These are phyloP conservation scores for Whitmania pigra DNA, from an alignment of 1,140 invertebrate genomes.

Conservation along the genomic window DNA sequence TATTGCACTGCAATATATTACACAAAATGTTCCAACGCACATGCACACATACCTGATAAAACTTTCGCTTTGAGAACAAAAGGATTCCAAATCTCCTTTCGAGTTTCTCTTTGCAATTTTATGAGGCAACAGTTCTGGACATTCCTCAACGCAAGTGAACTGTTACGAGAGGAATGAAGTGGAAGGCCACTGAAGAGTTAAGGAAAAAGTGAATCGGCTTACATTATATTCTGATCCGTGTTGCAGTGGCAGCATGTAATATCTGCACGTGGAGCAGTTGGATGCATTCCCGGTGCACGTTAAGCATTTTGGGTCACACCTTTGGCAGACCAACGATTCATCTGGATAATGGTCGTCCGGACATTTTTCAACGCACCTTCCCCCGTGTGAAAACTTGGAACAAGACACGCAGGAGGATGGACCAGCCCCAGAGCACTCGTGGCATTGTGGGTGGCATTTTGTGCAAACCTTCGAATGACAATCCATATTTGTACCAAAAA, in stretches of 20 bases:
- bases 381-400: constrained; percentile 26
- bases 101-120: background rate
- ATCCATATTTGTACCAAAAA: no score
- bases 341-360: constrained; percentile 41
- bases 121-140: background rate
- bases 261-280: constrained; percentile 70
- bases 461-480: constrained; percentile 29
- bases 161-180: background rate
- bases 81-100: no score
- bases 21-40: no score
- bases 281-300: constrained; percentile 60
- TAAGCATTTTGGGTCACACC: constrained; percentile 81
- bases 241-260: constrained; percentile 56
- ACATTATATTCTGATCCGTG: background rate
- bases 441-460: constrained; percentile 73
- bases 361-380: constrained; percentile 25
- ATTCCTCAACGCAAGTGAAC: constrained; percentile 8
- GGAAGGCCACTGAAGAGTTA: background rate
- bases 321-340: constrained; percentile 53
- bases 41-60: no score
- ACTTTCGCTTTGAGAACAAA: no score
- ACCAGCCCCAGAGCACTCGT: constrained; percentile 54
- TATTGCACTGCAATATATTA: no score
- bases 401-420: constrained; percentile 30
- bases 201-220: background rate